Percentiles rank a stretch among this genome's conserved stretches.
Conservation (phyloP, 2,797 vertebrate species). For the Schizopygopsis pylzovi region DNA sequence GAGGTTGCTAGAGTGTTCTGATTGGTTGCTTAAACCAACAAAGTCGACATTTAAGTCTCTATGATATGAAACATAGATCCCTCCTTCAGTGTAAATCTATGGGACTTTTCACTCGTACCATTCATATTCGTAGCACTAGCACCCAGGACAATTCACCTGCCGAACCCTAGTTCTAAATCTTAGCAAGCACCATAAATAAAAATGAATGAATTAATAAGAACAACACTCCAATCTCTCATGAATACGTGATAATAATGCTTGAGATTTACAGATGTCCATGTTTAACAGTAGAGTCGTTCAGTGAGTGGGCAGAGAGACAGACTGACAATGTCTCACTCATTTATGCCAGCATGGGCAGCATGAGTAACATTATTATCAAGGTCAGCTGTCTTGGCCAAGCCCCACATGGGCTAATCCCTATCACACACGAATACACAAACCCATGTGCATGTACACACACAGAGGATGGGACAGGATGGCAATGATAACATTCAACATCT, state of each 20-base stretch:
- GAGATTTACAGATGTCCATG: constrained; percentile 7
- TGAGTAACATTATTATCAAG: constrained; percentile 49
- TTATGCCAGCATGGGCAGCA: constrained; percentile 10
- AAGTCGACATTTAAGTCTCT: background rate
- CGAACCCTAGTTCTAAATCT: background rate
- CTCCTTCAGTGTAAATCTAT: background rate
- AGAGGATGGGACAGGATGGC: constrained; percentile 47
- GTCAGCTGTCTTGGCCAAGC: constrained; percentile 54
- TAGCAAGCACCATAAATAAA: background rate
- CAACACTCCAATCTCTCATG: background rate
- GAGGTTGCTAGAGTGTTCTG: background rate
- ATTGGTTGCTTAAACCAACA: background rate
- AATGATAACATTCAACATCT: constrained; percentile 34
- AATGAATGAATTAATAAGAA: constrained; percentile 6
- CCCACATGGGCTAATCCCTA: constrained; percentile 43
- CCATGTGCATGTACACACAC: constrained; percentile 34
- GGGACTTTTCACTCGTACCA: background rate
- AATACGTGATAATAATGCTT: background rate
- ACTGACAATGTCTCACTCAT: background rate
- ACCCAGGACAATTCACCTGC: background rate
- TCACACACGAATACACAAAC: constrained; percentile 56
- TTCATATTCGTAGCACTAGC: background rate
- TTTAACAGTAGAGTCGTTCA: background rate
- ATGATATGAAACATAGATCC: background rate
- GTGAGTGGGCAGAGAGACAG: constrained; percentile 5